Percentiles rank a stretch among this genome's conserved stretches.
These are phyloP conservation scores for Nanger granti DNA, from an alignment of 2,113 vertebrate genomes.

Conservation along the genomic window DNA sequence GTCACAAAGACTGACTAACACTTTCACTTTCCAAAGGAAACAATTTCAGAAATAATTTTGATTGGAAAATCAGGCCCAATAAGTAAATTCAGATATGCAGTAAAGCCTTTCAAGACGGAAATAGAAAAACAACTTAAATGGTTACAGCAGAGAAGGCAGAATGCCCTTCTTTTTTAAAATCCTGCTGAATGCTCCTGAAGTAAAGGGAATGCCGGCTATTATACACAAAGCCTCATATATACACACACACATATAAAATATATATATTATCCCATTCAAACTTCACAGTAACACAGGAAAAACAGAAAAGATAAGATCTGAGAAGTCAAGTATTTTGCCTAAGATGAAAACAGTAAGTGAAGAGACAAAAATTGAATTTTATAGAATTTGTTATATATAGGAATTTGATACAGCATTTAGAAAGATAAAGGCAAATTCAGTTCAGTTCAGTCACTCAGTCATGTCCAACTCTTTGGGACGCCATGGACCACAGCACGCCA, in stretches of 20 bases:
- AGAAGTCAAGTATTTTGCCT: background rate
- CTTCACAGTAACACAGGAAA: background rate
- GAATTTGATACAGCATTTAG: background rate
- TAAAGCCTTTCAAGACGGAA: slow-evolving; percentile 33
- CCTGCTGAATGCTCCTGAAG: background rate
- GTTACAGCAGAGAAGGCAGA: background rate
- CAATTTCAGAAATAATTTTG: background rate
- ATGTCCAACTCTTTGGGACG: fast-evolving
- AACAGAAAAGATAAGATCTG: background rate
- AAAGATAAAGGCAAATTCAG: background rate
- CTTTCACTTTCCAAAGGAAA: background rate
- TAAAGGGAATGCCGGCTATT: background rate
- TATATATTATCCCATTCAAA: background rate
- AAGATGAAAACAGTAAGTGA: background rate
- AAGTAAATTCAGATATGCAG: slow-evolving; percentile 10
- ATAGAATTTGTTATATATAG: background rate
- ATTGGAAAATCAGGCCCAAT: slow-evolving; percentile 4
- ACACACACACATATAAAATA: background rate
- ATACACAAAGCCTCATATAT: background rate
- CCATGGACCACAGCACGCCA: fast-evolving
- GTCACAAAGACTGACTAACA: background rate
- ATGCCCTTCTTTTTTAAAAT: background rate
- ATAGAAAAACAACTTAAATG: slow-evolving; percentile 19
- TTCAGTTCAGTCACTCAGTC: background rate
- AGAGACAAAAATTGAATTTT: background rate